A percentile compares a stretch with the other conserved stretches of the same genome.
Evolutionary conservation across 1,140 invertebrate genomes (phyloP).

Genomic region (Pachypeltis micranthus): DNA sequence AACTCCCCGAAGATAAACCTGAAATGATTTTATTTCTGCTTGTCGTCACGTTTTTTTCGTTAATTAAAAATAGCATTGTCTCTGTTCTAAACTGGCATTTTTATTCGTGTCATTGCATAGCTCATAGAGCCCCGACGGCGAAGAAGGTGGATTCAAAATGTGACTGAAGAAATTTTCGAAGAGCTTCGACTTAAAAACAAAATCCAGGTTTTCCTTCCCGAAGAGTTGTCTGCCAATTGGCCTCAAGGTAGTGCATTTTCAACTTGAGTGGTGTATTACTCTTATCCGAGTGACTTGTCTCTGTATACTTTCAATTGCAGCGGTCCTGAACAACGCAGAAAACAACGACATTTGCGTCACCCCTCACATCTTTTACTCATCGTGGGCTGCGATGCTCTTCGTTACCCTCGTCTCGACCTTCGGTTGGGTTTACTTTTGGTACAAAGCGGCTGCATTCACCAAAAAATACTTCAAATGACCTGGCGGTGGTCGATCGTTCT

Average conservation of each 20-base stretch:
- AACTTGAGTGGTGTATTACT: no score
- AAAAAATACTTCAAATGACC: background rate
- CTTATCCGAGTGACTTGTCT: no score
- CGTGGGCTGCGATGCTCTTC: background rate
- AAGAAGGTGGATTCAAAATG: background rate
- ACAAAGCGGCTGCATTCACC: background rate
- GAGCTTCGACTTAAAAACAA: background rate
- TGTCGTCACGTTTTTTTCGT: no score
- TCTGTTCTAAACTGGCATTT: no score
- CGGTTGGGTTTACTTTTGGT: background rate
- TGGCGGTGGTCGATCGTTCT: no score
- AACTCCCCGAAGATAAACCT: no score
- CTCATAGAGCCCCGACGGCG: background rate
- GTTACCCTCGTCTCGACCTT: background rate
- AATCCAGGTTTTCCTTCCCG: background rate
- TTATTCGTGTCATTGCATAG: no score
- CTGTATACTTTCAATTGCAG: no score
- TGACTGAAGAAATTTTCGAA: background rate
- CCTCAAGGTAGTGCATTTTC: no score
- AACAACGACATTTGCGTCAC: background rate
- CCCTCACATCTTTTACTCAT: background rate
- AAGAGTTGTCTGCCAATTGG: background rate
- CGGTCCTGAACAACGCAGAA: no score
- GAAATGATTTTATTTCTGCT: no score
- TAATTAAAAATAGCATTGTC: no score